Conservation (phyloP, 2,888 invertebrate species). For the Megastigmus dorsalis region DNA sequence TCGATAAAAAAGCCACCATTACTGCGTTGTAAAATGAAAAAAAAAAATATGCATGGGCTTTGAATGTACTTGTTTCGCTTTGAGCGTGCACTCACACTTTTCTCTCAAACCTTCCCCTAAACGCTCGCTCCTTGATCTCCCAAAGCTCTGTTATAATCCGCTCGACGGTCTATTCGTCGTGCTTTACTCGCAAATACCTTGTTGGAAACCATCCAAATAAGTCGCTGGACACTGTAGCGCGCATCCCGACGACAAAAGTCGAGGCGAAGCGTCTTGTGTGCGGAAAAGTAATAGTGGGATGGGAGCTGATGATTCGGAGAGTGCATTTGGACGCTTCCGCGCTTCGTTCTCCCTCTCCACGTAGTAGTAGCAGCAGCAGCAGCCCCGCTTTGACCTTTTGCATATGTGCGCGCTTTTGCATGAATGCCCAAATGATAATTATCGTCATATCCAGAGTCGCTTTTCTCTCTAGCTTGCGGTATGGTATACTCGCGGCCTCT, state of each 20-base stretch:
- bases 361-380: not conserved
- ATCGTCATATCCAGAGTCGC: not conserved
- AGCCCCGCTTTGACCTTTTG: slow-evolving; percentile 18
- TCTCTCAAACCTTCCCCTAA: too few species aligned
- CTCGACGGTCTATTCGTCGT: not conserved
- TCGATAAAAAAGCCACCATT: too few species aligned
- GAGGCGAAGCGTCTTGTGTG: not conserved
- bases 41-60: too few species aligned
- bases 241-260: not conserved
- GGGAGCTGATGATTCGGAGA: too few species aligned
- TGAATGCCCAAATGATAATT: slow-evolving; percentile 15
- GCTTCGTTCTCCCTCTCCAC: too few species aligned
- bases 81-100: too few species aligned
- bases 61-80: too few species aligned
- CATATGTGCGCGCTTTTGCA: not conserved
- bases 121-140: too few species aligned
- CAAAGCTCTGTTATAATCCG: slow-evolving; percentile 1
- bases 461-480: not conserved
- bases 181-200: not conserved
- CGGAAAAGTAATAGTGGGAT: not conserved
- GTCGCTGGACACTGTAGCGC: not conserved
- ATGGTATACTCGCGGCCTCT: too few species aligned
- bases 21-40: too few species aligned
- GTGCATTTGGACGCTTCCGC: too few species aligned
- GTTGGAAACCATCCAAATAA: slow-evolving; percentile 6